phyloP scores from a whole-genome alignment of 30 jellyfish, hydroid and myxozoan species.

The Turritopsis rubra region DNA sequence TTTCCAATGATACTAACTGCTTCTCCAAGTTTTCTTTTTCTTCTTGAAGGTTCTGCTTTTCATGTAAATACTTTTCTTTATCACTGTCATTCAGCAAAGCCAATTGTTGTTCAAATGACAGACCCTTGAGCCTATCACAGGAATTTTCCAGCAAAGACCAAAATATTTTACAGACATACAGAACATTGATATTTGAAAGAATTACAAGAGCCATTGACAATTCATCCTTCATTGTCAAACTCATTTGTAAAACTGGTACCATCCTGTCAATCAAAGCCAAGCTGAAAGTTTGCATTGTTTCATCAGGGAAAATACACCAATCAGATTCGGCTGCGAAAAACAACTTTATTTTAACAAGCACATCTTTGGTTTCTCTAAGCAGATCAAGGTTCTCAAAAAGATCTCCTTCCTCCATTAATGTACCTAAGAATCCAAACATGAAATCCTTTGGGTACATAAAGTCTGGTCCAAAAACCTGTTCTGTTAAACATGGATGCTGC shows the following conservation, averaged over 20 bases:
- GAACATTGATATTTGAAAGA: background rate
- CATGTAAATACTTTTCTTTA: background rate
- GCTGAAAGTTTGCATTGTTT: background rate
- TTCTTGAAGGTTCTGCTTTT: background rate
- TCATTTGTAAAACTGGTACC: background rate
- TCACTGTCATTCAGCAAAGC: background rate
- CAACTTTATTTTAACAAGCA: background rate
- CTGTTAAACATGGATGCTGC: background rate
- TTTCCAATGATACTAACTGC: background rate
- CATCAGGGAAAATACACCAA: background rate
- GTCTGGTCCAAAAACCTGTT: background rate
- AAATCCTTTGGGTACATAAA: background rate
- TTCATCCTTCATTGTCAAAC: background rate
- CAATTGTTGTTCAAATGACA: background rate
- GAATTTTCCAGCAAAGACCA: background rate
- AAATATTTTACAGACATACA: background rate
- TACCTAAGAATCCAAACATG: background rate
- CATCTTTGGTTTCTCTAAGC: background rate
- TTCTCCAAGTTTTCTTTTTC: background rate
- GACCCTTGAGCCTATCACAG: background rate
- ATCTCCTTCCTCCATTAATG: background rate
- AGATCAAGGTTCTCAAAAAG: background rate
- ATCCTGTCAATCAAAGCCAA: background rate
- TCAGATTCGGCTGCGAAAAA: background rate
- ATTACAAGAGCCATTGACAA: background rate